Conservation (phyloP, 2,113 vertebrate species). For the Pseudopodoces humilis region DNA sequence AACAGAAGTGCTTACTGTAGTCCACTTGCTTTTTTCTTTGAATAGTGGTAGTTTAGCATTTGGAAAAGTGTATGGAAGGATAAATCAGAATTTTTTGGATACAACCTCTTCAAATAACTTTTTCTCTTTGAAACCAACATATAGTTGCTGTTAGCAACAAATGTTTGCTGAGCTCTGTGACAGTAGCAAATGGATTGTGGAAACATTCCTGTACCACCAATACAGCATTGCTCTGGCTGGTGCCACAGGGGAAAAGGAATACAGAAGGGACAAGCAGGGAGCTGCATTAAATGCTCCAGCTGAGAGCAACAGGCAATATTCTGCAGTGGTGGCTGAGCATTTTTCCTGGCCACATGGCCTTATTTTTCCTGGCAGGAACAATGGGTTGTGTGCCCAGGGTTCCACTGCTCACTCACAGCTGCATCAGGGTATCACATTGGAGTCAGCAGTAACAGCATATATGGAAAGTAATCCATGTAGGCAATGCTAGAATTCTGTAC, state of each 20-base stretch:
- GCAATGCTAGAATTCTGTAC: not conserved
- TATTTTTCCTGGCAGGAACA: not conserved
- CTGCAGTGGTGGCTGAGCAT: not conserved
- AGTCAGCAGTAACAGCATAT: not conserved
- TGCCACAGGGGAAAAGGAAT: not conserved
- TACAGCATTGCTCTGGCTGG: rapidly evolving
- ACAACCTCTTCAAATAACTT: not conserved
- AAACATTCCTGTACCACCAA: not conserved
- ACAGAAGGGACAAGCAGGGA: not conserved
- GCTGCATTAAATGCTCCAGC: not conserved
- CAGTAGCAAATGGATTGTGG: not conserved
- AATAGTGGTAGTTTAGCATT: not conserved
- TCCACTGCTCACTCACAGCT: not conserved
- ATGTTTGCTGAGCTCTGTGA: not conserved
- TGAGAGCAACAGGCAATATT: not conserved
- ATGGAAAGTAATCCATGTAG: not conserved
- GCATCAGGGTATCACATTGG: not conserved
- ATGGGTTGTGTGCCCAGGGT: not conserved
- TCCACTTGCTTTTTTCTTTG: not conserved
- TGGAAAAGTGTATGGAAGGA: not conserved
- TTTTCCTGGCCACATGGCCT: not conserved
- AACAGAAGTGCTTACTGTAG: not conserved
- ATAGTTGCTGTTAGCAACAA: not conserved
- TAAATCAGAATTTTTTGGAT: not conserved
- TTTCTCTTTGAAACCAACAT: not conserved